Conservation (phyloP, 92 coral and sea anemone species). For the Siderastrea radians region DNA sequence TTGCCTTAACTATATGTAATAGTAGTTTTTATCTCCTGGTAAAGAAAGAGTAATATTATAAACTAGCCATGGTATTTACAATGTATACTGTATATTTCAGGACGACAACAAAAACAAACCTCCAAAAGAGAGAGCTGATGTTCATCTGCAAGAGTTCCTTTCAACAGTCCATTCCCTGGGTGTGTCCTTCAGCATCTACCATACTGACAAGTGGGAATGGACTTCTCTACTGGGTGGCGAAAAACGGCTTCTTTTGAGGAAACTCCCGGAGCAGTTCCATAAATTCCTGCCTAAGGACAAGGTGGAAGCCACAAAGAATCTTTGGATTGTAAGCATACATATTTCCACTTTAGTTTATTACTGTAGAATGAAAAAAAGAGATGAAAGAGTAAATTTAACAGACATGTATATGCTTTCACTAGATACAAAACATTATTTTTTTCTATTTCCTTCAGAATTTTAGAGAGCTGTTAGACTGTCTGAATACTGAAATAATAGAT, state of each 20-base stretch:
- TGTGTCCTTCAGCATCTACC: slow-evolving; percentile 25
- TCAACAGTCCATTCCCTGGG: slow-evolving; percentile 23
- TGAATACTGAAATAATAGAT: background rate
- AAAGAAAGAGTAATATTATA: background rate
- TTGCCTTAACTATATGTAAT: too few species aligned
- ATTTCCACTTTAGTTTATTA: background rate
- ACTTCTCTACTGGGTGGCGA: slow-evolving; percentile 48
- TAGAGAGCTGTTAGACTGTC: slow-evolving; percentile 31
- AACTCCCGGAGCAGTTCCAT: slow-evolving; percentile 7
- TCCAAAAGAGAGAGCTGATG: background rate
- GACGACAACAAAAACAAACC: slow-evolving; percentile 12
- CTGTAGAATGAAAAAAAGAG: background rate
- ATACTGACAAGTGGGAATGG: slow-evolving; percentile 49
- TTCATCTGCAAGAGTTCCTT: slow-evolving; percentile 20
- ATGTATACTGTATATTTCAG: background rate
- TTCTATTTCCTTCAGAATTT: slow-evolving; percentile 17
- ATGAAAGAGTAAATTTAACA: background rate
- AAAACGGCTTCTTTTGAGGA: slow-evolving; percentile 20
- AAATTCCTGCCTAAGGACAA: slow-evolving; percentile 11
- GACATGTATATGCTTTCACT: background rate
- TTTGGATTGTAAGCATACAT: slow-evolving; percentile 6
- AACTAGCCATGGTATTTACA: background rate
- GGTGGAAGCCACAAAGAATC: slow-evolving; percentile 17
- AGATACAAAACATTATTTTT: background rate
- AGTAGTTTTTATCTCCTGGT: slow-evolving; percentile 1